A percentile compares a stretch with the other conserved stretches of the same genome.
phyloP scores from a whole-genome alignment of 2,797 vertebrate genomes.

The Cyclopterus lumpus region DNA sequence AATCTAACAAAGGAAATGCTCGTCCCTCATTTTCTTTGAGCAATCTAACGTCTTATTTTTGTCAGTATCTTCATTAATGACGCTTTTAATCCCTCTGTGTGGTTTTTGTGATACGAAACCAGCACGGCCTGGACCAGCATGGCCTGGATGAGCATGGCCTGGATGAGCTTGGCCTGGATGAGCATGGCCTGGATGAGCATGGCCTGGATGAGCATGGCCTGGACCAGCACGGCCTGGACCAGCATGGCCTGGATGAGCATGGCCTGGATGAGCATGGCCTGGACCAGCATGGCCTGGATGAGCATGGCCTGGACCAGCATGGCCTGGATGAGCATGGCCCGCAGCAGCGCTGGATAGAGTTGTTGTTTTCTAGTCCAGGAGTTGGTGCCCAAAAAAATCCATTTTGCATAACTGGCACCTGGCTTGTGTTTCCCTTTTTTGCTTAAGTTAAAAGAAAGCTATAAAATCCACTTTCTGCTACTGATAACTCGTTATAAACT shows the following conservation, averaged over 20 bases:
- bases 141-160: too few relatives aligned
- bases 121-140: neutral
- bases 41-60: neutral
- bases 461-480: neutral
- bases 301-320: too few relatives aligned
- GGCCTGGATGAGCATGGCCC: neutral
- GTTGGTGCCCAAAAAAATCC: constrained; percentile 1
- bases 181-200: too few relatives aligned
- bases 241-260: too few relatives aligned
- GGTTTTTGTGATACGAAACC: too few relatives aligned
- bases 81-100: constrained; percentile 26
- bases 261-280: too few relatives aligned
- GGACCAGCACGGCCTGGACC: too few relatives aligned
- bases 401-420: neutral
- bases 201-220: too few relatives aligned
- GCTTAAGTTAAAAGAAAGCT: neutral
- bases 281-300: too few relatives aligned
- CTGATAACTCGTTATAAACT: neutral
- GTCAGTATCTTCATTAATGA: constrained; percentile 14
- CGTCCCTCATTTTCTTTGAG: constrained; percentile 9
- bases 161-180: too few relatives aligned
- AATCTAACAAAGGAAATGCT: constrained; percentile 23
- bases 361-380: neutral
- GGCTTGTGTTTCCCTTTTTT: neutral
- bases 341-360: neutral